Evolutionary conservation across 2,888 invertebrate species (phyloP).

Genomic region (Athalia circularis): DNA sequence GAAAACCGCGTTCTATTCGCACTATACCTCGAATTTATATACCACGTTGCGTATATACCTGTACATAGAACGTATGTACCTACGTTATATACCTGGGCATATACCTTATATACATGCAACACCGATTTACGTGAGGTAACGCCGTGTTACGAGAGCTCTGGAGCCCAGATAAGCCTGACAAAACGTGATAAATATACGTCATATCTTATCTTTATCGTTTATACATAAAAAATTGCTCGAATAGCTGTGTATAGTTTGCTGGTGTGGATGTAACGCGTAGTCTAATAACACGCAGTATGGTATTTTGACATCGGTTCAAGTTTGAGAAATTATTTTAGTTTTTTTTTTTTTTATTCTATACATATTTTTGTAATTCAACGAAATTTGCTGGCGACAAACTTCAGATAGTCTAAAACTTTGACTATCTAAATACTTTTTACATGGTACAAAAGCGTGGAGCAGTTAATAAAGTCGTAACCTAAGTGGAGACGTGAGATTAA

Average conservation of each 20-base stretch:
- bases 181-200: conserved; percentile 44
- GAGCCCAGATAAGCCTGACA: conserved; percentile 40
- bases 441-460: too few relatives aligned
- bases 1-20: conserved; percentile 17
- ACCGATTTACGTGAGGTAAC: background rate
- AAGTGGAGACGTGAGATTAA: background rate
- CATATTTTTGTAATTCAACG: too few relatives aligned
- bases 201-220: conserved; percentile 39
- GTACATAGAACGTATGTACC: background rate
- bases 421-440: too few relatives aligned
- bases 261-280: background rate
- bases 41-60: background rate
- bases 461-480: background rate
- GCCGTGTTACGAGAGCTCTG: conserved; percentile 34
- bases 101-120: background rate
- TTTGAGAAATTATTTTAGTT: too few relatives aligned
- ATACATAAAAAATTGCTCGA: background rate
- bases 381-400: too few relatives aligned
- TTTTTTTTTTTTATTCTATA: too few relatives aligned
- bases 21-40: background rate
- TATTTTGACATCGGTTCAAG: too few relatives aligned
- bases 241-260: background rate
- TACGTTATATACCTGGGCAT: background rate
- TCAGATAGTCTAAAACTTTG: too few relatives aligned
- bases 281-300: too few relatives aligned